phyloP scores from a whole-genome alignment of 2,888 invertebrate species.

The Drosophila crucigera region DNA sequence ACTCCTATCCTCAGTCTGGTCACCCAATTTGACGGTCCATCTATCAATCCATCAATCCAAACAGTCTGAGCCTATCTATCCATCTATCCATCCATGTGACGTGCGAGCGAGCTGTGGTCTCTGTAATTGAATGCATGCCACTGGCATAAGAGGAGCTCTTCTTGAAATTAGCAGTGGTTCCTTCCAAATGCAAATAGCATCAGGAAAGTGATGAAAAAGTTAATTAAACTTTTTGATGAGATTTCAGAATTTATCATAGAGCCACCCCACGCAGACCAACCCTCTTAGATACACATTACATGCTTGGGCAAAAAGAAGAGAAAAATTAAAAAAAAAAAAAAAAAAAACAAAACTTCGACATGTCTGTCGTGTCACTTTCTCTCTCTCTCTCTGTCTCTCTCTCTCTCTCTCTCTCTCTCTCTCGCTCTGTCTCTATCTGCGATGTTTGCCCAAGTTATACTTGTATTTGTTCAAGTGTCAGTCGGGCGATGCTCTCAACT shows the following conservation, averaged over 20 bases:
- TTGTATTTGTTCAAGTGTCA: slow-evolving; percentile 53
- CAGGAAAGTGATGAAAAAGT: slow-evolving; percentile 80
- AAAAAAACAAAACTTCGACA: slow-evolving; percentile 47
- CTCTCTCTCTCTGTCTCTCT: neutral
- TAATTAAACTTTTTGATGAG: slow-evolving; percentile 83
- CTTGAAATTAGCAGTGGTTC: slow-evolving; percentile 53
- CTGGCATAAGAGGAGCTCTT: slow-evolving; percentile 21
- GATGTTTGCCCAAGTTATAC: slow-evolving; percentile 45
- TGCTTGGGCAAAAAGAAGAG: slow-evolving; percentile 6
- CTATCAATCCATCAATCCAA: slow-evolving; percentile 10
- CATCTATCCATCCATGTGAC: slow-evolving; percentile 26
- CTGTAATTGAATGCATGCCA: slow-evolving; percentile 72
- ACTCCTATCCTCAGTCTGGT: neutral
- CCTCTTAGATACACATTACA: slow-evolving; percentile 27
- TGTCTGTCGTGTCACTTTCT: slow-evolving; percentile 37
- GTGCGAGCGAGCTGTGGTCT: slow-evolving; percentile 22
- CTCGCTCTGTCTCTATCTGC: neutral
- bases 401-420: neutral
- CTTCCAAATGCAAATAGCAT: slow-evolving; percentile 64
- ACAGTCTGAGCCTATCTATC: slow-evolving; percentile 1
- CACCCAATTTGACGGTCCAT: slow-evolving; percentile 8
- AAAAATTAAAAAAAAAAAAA: neutral
- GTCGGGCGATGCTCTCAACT: slow-evolving; percentile 36
- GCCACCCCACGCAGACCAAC: neutral
- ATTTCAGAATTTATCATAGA: slow-evolving; percentile 71